Percentiles rank a stretch among this genome's conserved stretches.
phyloP scores from a whole-genome alignment of 2,888 invertebrate species.

The Salticus scenicus region DNA sequence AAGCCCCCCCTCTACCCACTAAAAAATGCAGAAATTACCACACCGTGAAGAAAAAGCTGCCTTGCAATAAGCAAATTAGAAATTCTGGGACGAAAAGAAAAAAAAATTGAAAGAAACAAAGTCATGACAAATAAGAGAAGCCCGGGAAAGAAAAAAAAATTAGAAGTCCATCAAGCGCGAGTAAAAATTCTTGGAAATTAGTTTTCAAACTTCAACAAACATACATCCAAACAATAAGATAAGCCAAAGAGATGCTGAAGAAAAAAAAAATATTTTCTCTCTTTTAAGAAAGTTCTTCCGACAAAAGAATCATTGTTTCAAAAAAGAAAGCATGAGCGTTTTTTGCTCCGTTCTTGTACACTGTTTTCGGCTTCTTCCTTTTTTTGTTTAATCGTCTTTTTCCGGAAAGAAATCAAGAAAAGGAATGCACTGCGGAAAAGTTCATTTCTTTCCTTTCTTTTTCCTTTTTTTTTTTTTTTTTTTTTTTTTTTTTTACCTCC shows the following conservation, averaged over 20 bases:
- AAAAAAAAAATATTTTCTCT: constrained; percentile 41
- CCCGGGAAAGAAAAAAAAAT: constrained; percentile 37
- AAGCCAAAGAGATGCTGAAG: constrained; percentile 47
- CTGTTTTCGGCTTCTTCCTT: constrained; percentile 60
- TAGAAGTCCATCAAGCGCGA: constrained; percentile 60
- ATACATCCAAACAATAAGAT: constrained; percentile 69
- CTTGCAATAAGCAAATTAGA: constrained; percentile 68
- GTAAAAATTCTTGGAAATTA: constrained; percentile 69
- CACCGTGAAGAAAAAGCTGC: constrained; percentile 59
- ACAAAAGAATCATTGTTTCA: constrained; percentile 69
- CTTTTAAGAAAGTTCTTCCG: constrained; percentile 69
- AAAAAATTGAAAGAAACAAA: constrained; percentile 26
- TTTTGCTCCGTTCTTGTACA: constrained; percentile 43
- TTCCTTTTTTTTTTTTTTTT: constrained; percentile 34
- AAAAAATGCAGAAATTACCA: constrained; percentile 65
- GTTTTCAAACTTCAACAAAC: constrained; percentile 69
- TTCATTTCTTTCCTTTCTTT: constrained; percentile 65
- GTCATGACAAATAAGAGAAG: constrained; percentile 16
- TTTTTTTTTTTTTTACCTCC: constrained; percentile 1
- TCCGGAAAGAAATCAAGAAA: constrained; percentile 70
- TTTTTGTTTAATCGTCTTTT: constrained; percentile 68
- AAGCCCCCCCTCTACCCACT: neutral
- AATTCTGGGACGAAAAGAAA: constrained; percentile 15
- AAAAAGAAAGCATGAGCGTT: constrained; percentile 64
- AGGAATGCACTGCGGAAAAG: constrained; percentile 69